Percentiles rank a stretch among this genome's conserved stretches.
These are phyloP conservation scores for Hippocampus comes DNA, from an alignment of 2,113 vertebrate species.

Conservation along the genomic window DNA sequence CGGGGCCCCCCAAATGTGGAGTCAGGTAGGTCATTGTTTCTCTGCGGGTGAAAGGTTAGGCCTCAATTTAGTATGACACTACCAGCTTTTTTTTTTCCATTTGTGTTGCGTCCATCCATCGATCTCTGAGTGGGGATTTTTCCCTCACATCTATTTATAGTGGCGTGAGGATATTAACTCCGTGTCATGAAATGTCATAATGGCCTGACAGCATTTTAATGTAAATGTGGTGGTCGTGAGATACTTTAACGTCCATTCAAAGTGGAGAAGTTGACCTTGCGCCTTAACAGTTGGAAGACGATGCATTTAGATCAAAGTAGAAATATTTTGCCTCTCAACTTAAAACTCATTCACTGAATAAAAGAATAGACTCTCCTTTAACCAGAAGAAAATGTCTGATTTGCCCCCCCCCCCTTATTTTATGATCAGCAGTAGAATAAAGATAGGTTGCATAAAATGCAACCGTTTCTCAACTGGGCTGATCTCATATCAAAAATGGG, in stretches of 20 bases:
- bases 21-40: constrained; percentile 62
- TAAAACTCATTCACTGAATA: too few species aligned
- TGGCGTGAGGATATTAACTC: constrained; percentile 51
- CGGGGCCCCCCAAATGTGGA: constrained; percentile 39
- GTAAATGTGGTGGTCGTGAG: constrained; percentile 52
- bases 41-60: constrained; percentile 33
- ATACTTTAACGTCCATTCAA: not conserved
- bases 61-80: constrained; percentile 4
- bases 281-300: not conserved
- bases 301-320: not conserved
- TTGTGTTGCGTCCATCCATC: constrained; percentile 28
- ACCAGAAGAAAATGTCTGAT: too few species aligned
- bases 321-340: not conserved
- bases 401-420: too few species aligned
- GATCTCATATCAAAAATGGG: too few species aligned
- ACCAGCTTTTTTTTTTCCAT: constrained; percentile 20
- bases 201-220: constrained; percentile 35
- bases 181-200: constrained; percentile 52
- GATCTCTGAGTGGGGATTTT: constrained; percentile 21
- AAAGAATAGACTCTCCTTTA: too few species aligned
- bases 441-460: too few species aligned
- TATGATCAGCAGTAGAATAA: too few species aligned
- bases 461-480: too few species aligned
- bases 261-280: constrained; percentile 12
- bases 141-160: constrained; percentile 65